phyloP scores from a whole-genome alignment of 2,113 vertebrate species.

The Corythaeola cristata region DNA sequence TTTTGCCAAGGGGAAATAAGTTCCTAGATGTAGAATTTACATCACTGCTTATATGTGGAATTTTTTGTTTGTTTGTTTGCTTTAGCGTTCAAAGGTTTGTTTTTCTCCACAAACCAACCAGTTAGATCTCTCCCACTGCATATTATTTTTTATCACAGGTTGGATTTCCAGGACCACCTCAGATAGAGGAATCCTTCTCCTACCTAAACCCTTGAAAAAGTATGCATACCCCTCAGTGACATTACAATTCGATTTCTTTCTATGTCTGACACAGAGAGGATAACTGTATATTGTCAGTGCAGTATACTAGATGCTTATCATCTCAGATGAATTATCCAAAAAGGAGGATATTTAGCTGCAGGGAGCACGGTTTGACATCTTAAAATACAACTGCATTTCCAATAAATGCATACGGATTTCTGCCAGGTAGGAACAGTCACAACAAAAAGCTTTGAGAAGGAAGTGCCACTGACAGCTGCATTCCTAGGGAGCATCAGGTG shows the following conservation, averaged over 20 bases:
- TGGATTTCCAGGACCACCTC: neutral
- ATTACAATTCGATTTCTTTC: neutral
- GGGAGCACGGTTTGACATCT: neutral
- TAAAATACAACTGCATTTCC: neutral
- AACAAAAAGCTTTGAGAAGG: neutral
- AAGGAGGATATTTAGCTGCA: neutral
- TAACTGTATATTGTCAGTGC: neutral
- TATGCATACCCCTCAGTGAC: neutral
- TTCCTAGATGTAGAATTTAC: neutral
- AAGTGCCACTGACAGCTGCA: neutral
- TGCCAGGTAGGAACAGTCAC: neutral
- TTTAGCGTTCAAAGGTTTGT: neutral
- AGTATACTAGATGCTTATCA: neutral
- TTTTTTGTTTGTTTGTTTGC: neutral
- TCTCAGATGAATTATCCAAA: neutral
- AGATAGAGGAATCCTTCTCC: neutral
- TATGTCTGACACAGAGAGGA: neutral
- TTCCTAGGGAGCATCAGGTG: neutral
- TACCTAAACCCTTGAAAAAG: neutral
- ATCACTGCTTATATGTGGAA: neutral
- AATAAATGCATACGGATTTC: neutral
- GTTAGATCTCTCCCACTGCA: neutral
- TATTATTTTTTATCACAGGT: neutral
- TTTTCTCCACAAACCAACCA: neutral
- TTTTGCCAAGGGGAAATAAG: neutral